Conservation (phyloP, 2,113 vertebrate genomes). For the Lophochroa leadbeateri region DNA sequence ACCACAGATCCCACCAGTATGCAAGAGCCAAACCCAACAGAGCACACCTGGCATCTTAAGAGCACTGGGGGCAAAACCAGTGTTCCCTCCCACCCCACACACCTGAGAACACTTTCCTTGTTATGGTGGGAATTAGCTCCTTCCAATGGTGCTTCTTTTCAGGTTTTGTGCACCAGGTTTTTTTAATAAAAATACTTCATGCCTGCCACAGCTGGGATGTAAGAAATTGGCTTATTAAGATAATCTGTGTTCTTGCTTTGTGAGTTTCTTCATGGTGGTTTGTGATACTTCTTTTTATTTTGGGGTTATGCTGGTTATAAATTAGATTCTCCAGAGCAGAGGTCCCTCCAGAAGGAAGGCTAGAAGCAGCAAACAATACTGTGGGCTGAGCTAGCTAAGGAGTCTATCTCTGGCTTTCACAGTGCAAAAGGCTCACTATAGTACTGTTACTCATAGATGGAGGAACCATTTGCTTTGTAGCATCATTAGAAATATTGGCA, state of each 20-base stretch:
- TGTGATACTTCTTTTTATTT: neutral
- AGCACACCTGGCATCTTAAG: neutral
- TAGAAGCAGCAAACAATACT: neutral
- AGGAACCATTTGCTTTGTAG: neutral
- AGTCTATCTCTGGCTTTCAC: neutral
- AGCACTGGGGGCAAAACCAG: neutral
- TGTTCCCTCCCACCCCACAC: neutral
- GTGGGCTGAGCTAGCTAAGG: neutral
- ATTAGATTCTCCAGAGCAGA: neutral
- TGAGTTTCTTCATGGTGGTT: neutral
- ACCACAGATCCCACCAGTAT: no score
- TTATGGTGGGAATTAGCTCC: neutral
- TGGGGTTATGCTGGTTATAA: neutral
- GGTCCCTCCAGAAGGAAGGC: neutral
- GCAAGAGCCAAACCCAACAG: neutral
- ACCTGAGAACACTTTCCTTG: neutral
- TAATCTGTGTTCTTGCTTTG: no score
- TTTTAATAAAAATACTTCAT: neutral
- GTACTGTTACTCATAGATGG: neutral
- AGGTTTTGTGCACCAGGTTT: neutral
- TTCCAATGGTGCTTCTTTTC: neutral
- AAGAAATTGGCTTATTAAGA: neutral
- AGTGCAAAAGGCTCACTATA: neutral
- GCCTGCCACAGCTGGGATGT: neutral
- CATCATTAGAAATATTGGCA: neutral